Conservation (phyloP, 2,888 invertebrate species). For the Shargacucullia verbasci region DNA sequence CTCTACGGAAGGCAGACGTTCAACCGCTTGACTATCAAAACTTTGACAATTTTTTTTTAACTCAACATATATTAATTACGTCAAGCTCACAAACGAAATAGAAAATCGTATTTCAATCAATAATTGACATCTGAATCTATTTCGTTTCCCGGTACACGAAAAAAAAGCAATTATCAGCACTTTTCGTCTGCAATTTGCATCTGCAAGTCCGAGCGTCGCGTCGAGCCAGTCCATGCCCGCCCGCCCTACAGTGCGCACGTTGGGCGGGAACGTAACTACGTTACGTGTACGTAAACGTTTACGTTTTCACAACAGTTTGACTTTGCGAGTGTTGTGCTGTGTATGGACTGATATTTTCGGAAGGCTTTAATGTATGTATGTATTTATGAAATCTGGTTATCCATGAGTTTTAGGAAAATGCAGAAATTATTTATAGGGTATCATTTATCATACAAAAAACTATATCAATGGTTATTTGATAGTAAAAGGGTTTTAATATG, state of each 20-base stretch:
- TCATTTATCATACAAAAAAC: no score
- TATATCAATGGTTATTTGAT: no score
- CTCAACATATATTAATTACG: no score
- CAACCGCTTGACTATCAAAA: no score
- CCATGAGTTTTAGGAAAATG: not conserved
- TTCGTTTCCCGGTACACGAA: not conserved
- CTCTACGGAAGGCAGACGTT: no score
- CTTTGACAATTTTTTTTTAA: no score
- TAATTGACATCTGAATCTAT: no score
- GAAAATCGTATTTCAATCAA: no score
- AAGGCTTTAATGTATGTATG: conserved; percentile 48
- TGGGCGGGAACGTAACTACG: conserved; percentile 52
- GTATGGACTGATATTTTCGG: conserved; percentile 26
- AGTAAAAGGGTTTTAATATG: no score
- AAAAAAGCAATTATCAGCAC: conserved; percentile 23
- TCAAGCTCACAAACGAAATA: no score
- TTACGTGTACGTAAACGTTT: conserved; percentile 52
- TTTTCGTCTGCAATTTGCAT: conserved; percentile 59
- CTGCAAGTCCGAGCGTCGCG: conserved; percentile 56
- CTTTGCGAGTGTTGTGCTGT: conserved; percentile 44
- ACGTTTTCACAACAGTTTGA: conserved; percentile 37
- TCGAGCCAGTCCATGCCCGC: conserved; percentile 63
- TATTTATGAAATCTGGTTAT: not conserved
- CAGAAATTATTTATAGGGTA: not conserved
- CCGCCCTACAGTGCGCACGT: conserved; percentile 73